Evolutionary conservation across 2,797 vertebrate genomes (phyloP), one percentile per base, ranked within the genome.

Genomic region (Pangasius mekongensis): DNA sequence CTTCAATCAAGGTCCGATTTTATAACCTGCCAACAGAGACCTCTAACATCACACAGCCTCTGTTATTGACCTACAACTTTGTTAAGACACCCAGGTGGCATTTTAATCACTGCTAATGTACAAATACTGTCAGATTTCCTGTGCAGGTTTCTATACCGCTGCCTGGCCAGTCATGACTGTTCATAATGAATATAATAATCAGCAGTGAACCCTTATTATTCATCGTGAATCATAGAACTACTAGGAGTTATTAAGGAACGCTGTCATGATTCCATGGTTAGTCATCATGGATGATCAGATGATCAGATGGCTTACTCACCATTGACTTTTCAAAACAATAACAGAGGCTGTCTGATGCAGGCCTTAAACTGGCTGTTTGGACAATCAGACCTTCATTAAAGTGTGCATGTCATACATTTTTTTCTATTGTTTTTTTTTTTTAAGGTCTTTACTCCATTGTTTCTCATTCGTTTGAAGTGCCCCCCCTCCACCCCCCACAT

Each of bases 11-110:
- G 10, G 16, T 14, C 49, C 49, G 74, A 88, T 71, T 58, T 62
- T 82, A 73, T 36, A 33, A 33, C 20, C 64, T 81, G 83, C 39
- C 83, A 60, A 52, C 39, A 49, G n/a, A 81, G 64, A 67, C 54
- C 20, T 66, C 39, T 39, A 39, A 54, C 67, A 27, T 64, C 78
- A 83, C 14, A 30, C 43, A 54, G 47, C 11, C 62, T 47, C 36
- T 18, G n/a, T 71, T 82, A 85, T 73, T 62, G 83, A 88, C 77
- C 76, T 62, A 56, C 56, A 84, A 39, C 27, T 88, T 33, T 33
- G 33, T 33, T 33, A 33, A 33, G 33, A 33, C 33, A 33, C 33
- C 33, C 33, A 33, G 33, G 33, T 33, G 33, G 33, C 33, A 33
- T 33, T 33, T 33, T 33, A 60, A n/a, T 54, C 6, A 4, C 64